phyloP scores from a whole-genome alignment of 2,113 vertebrate genomes.

The Hemibates koningsi region DNA sequence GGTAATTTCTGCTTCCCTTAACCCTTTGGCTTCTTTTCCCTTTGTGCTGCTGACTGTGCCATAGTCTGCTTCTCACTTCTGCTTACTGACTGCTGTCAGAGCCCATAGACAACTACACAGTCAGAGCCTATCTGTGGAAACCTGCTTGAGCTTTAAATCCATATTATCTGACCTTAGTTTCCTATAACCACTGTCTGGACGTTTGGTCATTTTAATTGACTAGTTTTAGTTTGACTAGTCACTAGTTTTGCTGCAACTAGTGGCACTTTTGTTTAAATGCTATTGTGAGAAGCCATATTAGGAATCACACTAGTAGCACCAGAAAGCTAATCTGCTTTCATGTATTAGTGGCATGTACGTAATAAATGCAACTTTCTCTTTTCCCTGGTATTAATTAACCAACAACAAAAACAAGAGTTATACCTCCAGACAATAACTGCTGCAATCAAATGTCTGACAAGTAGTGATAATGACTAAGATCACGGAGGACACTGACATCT shows the following conservation, averaged over 20 bases:
- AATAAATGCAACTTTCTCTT: neutral
- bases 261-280: neutral
- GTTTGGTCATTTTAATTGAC: neutral
- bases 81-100: conserved; percentile 14
- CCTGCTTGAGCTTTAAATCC: neutral
- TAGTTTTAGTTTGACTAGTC: neutral
- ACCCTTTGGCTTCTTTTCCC: neutral
- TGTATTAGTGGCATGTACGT: neutral
- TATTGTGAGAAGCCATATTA: neutral
- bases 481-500: neutral
- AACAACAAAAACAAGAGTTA: neutral
- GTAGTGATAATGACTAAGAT: neutral
- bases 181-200: neutral
- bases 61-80: conserved; percentile 29
- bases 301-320: neutral
- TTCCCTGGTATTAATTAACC: neutral
- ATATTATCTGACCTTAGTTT: neutral
- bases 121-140: neutral
- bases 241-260: neutral
- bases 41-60: conserved; percentile 14
- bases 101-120: neutral
- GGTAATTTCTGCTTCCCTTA: conserved; percentile 34
- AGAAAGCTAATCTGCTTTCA: neutral
- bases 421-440: neutral
- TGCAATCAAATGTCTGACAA: neutral